Evolutionary conservation across 23 tunicate genomes (phyloP).

Genomic region (Ciona savignyi): DNA sequence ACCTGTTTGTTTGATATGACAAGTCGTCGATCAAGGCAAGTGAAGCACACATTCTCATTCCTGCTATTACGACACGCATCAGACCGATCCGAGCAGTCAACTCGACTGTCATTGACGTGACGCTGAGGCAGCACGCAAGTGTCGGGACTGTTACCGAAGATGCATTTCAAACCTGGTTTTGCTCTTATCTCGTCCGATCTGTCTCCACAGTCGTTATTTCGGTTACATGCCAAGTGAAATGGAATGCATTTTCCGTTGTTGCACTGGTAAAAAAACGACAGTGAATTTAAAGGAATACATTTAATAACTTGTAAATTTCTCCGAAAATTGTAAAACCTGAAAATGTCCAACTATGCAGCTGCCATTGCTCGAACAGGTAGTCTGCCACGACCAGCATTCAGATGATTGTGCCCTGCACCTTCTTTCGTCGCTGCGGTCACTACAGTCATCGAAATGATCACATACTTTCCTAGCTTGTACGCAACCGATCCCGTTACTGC

Average conservation of each 20-base stretch:
- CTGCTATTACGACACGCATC: conserved; percentile 15
- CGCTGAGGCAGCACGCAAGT: conserved; percentile 52
- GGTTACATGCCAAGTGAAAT: conserved; percentile 11
- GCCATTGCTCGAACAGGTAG: conserved; percentile 3
- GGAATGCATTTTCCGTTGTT: conserved; percentile 47
- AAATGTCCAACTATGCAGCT: background rate
- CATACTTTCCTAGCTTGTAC: background rate
- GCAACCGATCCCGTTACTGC: background rate
- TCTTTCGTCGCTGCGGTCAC: conserved; percentile 14
- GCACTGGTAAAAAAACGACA: too few relatives aligned
- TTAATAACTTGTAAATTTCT: too few relatives aligned
- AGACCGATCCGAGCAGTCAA: conserved; percentile 18
- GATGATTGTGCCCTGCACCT: background rate
- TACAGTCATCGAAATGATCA: conserved; percentile 4
- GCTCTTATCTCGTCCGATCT: conserved; percentile 30
- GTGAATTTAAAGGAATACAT: too few relatives aligned
- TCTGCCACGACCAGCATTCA: conserved; percentile 11
- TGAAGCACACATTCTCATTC: conserved; percentile 10
- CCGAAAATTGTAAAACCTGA: too few relatives aligned
- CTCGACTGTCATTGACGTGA: background rate
- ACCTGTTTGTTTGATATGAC: conserved; percentile 15
- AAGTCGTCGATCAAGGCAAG: conserved; percentile 20
- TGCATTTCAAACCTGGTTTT: conserved; percentile 30
- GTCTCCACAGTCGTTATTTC: conserved; percentile 40
- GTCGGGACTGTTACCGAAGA: conserved; percentile 25